phyloP scores from a whole-genome alignment of 2,797 vertebrate genomes.

The Pangasius sanitwongsei region DNA sequence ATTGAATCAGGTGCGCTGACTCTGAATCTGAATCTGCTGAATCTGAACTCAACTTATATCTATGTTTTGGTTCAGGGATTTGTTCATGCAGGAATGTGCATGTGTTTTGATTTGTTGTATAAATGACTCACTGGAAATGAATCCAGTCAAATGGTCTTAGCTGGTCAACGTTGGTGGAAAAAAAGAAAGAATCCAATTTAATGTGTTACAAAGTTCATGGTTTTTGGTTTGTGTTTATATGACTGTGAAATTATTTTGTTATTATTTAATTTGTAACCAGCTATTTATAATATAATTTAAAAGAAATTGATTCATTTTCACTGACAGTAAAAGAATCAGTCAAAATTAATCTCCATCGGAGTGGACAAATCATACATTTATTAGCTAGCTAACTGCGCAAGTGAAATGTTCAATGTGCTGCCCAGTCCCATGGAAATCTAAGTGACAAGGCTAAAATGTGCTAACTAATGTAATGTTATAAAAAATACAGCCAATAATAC shows the following conservation, averaged over 20 bases:
- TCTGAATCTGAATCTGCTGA: not conserved
- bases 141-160: not conserved
- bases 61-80: not conserved
- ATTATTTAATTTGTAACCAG: not conserved
- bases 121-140: not conserved
- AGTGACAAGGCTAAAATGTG: too few relatives aligned
- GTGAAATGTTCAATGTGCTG: not conserved
- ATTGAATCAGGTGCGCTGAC: not conserved
- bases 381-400: not conserved
- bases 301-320: not conserved
- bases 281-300: not conserved
- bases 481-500: not conserved
- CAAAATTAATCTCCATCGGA: not conserved
- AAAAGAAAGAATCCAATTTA: not conserved
- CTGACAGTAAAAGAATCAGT: not conserved
- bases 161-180: not conserved
- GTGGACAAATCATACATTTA: not conserved
- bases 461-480: too few relatives aligned
- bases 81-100: not conserved
- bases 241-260: not conserved
- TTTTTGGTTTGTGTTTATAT: not conserved
- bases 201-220: not conserved
- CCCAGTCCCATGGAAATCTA: not conserved
- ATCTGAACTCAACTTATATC: not conserved
- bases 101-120: not conserved